Percentiles rank a stretch among this genome's conserved stretches.
These are phyloP conservation scores for Sphaeridia pumilis DNA, from an alignment of 2,888 invertebrate species.

Conservation along the genomic window DNA sequence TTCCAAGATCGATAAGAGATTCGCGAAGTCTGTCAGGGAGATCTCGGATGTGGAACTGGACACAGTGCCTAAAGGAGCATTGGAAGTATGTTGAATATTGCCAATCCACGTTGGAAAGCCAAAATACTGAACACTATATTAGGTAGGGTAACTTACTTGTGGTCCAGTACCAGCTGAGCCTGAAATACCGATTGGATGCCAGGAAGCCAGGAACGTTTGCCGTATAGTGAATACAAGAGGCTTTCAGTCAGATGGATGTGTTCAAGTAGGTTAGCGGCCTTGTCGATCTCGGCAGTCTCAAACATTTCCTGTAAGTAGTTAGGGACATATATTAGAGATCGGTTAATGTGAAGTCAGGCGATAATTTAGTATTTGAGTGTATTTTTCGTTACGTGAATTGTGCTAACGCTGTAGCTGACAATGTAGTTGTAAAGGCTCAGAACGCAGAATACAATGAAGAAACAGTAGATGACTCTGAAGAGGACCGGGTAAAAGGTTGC, in stretches of 20 bases:
- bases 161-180: not conserved
- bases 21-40: not conserved
- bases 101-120: not conserved
- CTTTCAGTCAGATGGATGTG: not conserved
- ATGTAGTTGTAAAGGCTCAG: not conserved
- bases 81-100: not conserved
- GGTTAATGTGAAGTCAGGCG: not conserved
- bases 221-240: not conserved
- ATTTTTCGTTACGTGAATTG: not conserved
- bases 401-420: slow-evolving; percentile 2
- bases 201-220: not conserved
- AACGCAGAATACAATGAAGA: not conserved
- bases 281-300: not conserved
- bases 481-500: not conserved
- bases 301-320: not conserved
- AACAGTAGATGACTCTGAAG: not conserved
- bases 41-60: not conserved
- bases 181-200: not conserved
- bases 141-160: no score
- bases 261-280: not conserved
- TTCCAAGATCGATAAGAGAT: not conserved
- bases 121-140: not conserved
- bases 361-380: no score
- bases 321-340: not conserved
- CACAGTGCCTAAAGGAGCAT: no score